Conservation (phyloP, 92 coral and sea anemone species). For the Epizoanthus stellaris region DNA sequence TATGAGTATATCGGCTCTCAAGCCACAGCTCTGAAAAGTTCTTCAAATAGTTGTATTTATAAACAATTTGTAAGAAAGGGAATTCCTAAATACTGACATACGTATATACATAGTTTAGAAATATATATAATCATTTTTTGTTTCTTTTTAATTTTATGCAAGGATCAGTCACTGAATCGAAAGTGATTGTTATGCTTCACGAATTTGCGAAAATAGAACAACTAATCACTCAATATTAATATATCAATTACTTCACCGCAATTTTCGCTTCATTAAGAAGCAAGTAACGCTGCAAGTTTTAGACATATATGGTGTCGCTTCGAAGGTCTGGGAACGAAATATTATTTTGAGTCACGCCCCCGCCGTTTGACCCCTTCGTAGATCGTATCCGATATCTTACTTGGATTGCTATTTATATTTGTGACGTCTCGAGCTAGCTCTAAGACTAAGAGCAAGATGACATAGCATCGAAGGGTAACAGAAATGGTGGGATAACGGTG, state of each 20-base stretch:
- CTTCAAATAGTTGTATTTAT: not conserved
- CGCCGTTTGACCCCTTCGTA: no score
- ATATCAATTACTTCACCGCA: not conserved
- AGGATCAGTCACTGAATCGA: not conserved
- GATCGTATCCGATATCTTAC: no score
- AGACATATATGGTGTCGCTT: no score
- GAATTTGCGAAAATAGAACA: constrained; percentile 5
- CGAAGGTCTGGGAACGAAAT: no score
- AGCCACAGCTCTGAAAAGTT: not conserved
- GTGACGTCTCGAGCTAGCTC: no score
- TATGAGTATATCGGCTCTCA: no score
- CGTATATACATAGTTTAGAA: not conserved
- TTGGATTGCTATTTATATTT: no score
- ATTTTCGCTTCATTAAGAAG: constrained; percentile 13
- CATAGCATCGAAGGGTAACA: no score
- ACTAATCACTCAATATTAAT: not conserved
- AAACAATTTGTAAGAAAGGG: not conserved
- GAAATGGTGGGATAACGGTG: no score
- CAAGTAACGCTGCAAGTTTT: not conserved
- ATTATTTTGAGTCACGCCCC: no score
- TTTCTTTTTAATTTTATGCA: not conserved
- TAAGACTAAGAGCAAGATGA: no score
- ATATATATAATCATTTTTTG: no score
- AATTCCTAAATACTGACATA: not conserved
- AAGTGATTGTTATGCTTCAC: constrained; percentile 23